Percentiles rank a stretch among this genome's conserved stretches.
Conservation (phyloP, 1,140 invertebrate genomes). For the Papilio glaucus region DNA sequence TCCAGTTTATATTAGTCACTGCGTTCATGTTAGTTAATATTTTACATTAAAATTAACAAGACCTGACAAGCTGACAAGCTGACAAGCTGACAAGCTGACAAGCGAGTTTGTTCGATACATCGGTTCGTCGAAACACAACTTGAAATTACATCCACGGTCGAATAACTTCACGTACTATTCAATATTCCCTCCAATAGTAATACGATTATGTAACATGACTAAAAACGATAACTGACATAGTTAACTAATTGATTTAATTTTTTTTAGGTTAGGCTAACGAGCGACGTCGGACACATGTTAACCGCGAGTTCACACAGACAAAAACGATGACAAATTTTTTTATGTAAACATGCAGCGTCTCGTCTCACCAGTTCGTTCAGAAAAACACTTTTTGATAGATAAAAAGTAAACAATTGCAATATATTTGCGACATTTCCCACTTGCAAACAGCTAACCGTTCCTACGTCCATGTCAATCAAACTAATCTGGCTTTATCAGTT, state of each 20-base stretch:
- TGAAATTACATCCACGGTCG: constrained; percentile 15
- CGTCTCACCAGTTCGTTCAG: no score
- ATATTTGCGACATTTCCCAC: not conserved
- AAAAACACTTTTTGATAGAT: no score
- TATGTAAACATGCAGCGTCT: no score
- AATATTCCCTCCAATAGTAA: no score
- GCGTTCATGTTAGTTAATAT: not conserved
- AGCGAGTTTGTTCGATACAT: not conserved
- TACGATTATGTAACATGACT: not conserved
- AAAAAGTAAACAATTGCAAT: not conserved
- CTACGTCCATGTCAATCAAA: constrained; percentile 27
- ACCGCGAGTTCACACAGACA: no score
- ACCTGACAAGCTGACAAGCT: no score
- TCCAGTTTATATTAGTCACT: no score
- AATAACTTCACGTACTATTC: not conserved
- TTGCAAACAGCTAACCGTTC: not conserved
- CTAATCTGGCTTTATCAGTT: constrained; percentile 24
- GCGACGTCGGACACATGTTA: not conserved
- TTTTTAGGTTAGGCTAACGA: not conserved
- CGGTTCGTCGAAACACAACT: not conserved
- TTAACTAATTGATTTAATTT: not conserved
- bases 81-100: no score
- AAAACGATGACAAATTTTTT: no score
- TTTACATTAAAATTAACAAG: not conserved
- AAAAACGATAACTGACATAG: not conserved